A percentile compares a stretch with the other conserved stretches of the same genome.
These are phyloP conservation scores for Chlorodrepanis virens DNA, from an alignment of 2,113 vertebrate species.

Conservation along the genomic window DNA sequence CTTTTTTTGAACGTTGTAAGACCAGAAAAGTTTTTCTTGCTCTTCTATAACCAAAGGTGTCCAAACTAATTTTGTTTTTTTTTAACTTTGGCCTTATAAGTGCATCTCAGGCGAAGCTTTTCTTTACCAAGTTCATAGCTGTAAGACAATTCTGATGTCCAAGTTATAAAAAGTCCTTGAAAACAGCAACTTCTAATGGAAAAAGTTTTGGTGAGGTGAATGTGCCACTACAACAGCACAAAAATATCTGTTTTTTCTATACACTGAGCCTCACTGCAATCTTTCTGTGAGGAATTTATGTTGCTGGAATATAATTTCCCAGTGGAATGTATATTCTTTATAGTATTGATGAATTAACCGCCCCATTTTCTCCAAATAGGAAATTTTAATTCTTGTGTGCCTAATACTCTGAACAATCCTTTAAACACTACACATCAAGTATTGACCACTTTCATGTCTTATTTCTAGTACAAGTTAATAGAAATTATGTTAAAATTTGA, in stretches of 20 bases:
- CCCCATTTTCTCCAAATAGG: not conserved
- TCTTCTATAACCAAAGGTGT: not conserved
- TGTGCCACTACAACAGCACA: conserved; percentile 41
- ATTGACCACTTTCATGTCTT: not conserved
- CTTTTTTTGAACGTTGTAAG: not conserved
- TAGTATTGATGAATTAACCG: conserved; percentile 30
- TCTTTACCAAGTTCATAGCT: conserved; percentile 56
- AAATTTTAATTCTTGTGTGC: conserved; percentile 7
- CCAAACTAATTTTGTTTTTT: not conserved
- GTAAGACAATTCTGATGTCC: conserved; percentile 57
- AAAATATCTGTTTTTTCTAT: conserved; percentile 65
- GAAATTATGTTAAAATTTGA: conserved; percentile 28
- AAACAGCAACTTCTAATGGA: conserved; percentile 69
- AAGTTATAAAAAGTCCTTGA: conserved; percentile 60
- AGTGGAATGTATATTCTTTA: conserved; percentile 46
- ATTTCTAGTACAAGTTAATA: not conserved
- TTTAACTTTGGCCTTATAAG: conserved; percentile 9
- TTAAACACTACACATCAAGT: not conserved
- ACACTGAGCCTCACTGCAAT: not conserved
- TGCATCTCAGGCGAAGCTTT: conserved; percentile 16
- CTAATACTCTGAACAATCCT: not conserved
- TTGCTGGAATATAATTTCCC: conserved; percentile 56
- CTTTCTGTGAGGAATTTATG: conserved; percentile 63
- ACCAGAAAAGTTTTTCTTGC: not conserved
- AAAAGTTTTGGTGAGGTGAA: conserved; percentile 48